Base-by-base conservation (phyloP, 2,113 vertebrate species). In the Crotophaga sulcirostris region DNA sequence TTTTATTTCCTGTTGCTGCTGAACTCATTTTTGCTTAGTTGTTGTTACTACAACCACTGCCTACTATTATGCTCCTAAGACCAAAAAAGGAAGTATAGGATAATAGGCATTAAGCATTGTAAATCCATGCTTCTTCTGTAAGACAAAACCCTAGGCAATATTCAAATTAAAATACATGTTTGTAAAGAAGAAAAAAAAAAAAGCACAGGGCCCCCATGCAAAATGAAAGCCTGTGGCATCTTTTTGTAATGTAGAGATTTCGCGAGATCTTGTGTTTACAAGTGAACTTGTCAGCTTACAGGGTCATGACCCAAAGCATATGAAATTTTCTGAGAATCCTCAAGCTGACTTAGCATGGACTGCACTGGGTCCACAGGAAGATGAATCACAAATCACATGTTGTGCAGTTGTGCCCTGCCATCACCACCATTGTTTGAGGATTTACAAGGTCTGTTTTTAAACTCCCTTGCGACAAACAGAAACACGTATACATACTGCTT, bases 281-380 rank as follows among this genome's bases (percentile, higher is more conserved):
- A 38, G 40, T 16, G 44, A 85, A 18, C 33, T 13, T 52, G 33
- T 33, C 25, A 64, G 67, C 26, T 33, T 73, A 25, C 6, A 44
- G 29, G 6, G 29, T 56, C 56, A 90, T 47, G 44, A 60, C 18
- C 42, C 59, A 64, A 80, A 80, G 44, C 12, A 20, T 14, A 25
- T 0, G 0, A 47, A 63, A 72, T 55, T 38, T 72, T 79, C 0
- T 0, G 19, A 42, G 34, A 63, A 83, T 55, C 20, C 10, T 73
- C 16, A 4, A 20, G 29, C 49, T 51, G 42, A 34, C 13, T 63
- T 81, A 62, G 15, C 4, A 0, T 7, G 18, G 54, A 10, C 0
- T 8, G 44, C 21, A 31, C 2, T 26, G 45, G 3, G 13, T 62
- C 52, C 33, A 54, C n/a, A 55, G 83, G 52, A 85, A 75, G 31